Evolutionary conservation across 2,113 vertebrate genomes (phyloP), one percentile per base, ranked within the genome.

Genomic region (Vulpes ferrilata): DNA sequence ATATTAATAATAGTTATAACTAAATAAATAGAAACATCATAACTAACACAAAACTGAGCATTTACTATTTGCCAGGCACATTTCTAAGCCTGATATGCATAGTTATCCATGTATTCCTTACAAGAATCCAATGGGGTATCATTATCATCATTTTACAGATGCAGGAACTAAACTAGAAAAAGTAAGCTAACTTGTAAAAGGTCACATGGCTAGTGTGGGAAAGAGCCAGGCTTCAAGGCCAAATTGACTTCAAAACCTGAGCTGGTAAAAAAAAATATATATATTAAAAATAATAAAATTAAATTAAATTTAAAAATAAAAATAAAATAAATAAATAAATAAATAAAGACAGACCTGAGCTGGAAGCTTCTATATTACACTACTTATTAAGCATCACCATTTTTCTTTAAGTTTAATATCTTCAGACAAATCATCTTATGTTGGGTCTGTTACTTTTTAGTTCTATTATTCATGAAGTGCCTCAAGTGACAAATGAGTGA

Each of bases 1-100:
- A 64, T 30, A 93, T 78, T 83, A 88, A 93, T 93, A 83, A 62
- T 23, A 97, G 11, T 43, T 13, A 27, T 71, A 57, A 55, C 19
- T 59, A 76, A 90, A 35, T 35, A 69, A 69, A 69, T 69, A 35
- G 35, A n/a, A 69, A 69, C 67, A 69, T n/a, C 27, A 25, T 48
- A 55, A 53, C 17, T 57, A 69, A 90, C 59, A 74, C 60, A 67
- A 23, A 89, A n/a, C 48, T 55, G 32, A 65, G 16, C 48, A 88
- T 57, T 88, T 64, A 84, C 7, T 57, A 84, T 73, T 91, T 76
- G 13, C 19, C 38, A 83, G 38, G 13, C 6, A 81, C 1, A n/a
- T 82, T 86, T 97, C 53, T 87, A 82, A 92, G 55, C 60, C 59
- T 32, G 64, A 51, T 90, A 27, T 1, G 35, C 19, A 10, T 22